These are phyloP conservation scores for Petroica traversi DNA, from an alignment of 2,113 vertebrate genomes.

Conservation along the genomic window DNA sequence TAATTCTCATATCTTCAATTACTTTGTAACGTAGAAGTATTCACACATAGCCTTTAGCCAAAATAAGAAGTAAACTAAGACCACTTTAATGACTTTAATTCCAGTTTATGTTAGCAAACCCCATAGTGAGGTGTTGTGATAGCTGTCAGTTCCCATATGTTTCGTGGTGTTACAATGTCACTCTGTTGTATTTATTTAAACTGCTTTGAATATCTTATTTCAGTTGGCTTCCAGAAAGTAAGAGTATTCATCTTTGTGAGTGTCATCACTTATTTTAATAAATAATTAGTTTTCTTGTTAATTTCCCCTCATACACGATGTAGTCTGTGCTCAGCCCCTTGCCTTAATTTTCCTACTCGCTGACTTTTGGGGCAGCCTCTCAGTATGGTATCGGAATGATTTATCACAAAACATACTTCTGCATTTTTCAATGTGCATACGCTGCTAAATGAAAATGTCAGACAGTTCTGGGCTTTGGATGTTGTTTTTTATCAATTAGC, in stretches of 20 bases:
- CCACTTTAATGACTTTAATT: not conserved
- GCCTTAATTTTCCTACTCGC: not conserved
- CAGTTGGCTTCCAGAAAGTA: constrained; percentile 20
- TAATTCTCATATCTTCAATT: not conserved
- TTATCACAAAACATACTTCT: not conserved
- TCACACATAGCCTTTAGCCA: not conserved
- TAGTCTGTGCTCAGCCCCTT: not conserved
- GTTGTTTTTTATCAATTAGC: not conserved
- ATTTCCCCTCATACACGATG: not conserved
- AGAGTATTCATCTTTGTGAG: not conserved
- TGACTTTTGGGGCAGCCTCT: not conserved
- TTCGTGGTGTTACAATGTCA: not conserved
- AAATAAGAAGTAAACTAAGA: not conserved
- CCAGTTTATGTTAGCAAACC: not conserved
- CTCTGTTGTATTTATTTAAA: constrained; percentile 5
- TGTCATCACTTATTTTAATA: constrained; percentile 27
- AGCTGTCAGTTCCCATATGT: constrained; percentile 5
- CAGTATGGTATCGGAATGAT: not conserved
- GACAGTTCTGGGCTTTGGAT: not conserved
- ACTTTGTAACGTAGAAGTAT: not conserved
- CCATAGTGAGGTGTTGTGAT: not conserved
- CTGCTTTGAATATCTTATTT: not conserved
- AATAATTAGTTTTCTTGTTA: constrained; percentile 1
- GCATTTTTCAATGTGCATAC: not conserved
- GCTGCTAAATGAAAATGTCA: not conserved